Evolutionary conservation across 2,888 invertebrate genomes (phyloP), one percentile per base, ranked within the genome.

Genomic region (Morpho helenor): DNA sequence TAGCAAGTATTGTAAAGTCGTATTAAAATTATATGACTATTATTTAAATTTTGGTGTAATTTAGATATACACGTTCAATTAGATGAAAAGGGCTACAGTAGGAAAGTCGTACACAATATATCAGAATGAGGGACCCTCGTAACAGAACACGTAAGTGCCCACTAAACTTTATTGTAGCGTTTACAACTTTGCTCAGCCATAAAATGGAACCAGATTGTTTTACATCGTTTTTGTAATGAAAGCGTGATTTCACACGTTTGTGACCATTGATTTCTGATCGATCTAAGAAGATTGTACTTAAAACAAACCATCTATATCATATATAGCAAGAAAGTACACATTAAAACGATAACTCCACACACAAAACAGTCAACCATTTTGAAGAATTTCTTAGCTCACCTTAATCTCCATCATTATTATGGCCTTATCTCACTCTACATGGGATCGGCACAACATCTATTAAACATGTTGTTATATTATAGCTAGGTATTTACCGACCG

Each of bases 81-180:
- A 54, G 54, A 47, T 54, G 48, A 42, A 42, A 48, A 48, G 41
- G 48, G 54, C 22, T 23, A 54, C 47, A 42, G 48, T 48, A 48
- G 54, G 46, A 53, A 46, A 45, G 52, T 22, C 45, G 40, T 48
- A 54, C 42, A 48, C 54, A 48, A 54, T 54, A 54, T 54, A 54
- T 54, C 48, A 42, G 54, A 48, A 54, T 31, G 31, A 31, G 31
- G 2, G 31, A 23, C 54, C 51, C 47, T 49, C 47, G 59, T 55
- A 62, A 62, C 60, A 60, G 51, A 57, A 62, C 55, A 55, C 62
- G 79, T 82, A 80, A 85, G 84, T 83, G 81, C 79, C 77, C 73
- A 83, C 83, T 85, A 84, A 84, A 84, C 76, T 84, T 84, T 83
- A 84, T 82, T 82, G 77, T 81, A 74, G 77, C 81, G 84, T 84